A percentile compares a stretch with the other conserved stretches of the same genome.
These are phyloP conservation scores for Busseola fusca DNA, from an alignment of 2,888 invertebrate genomes.

Conservation along the genomic window DNA sequence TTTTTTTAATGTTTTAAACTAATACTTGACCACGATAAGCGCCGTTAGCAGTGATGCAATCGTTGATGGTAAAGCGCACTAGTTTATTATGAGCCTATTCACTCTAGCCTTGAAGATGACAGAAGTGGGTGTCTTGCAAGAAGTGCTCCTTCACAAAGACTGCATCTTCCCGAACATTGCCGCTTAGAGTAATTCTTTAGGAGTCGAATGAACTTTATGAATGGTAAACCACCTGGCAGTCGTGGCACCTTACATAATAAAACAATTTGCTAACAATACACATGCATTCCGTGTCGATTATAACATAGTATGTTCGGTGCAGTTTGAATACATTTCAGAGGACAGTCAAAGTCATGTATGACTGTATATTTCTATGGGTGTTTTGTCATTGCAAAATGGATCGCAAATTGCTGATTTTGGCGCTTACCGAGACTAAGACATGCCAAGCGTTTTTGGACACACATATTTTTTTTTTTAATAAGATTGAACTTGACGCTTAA, in stretches of 20 bases:
- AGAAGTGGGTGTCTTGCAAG: no score
- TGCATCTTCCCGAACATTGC: background rate
- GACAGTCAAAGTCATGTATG: conserved; percentile 24
- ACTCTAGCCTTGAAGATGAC: no score
- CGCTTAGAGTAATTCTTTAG: background rate
- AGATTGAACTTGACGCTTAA: background rate
- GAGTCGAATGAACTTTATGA: conserved; percentile 9
- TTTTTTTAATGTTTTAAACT: no score
- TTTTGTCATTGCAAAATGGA: background rate
- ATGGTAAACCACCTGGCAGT: conserved; percentile 14
- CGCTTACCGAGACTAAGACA: background rate
- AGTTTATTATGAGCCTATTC: no score
- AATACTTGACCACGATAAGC: no score
- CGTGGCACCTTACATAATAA: conserved; percentile 17
- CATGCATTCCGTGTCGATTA: conserved; percentile 20
- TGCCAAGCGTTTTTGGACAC: background rate
- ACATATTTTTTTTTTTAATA: background rate
- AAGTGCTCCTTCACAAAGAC: no score
- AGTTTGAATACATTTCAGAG: conserved; percentile 13
- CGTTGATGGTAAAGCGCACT: no score
- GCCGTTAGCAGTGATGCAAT: no score
- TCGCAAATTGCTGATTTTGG: background rate
- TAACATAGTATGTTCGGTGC: conserved; percentile 13
- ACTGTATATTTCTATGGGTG: background rate
- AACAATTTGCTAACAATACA: conserved; percentile 34